phyloP scores from a whole-genome alignment of 2,113 vertebrate genomes.

The Forbesichthys agassizii region DNA sequence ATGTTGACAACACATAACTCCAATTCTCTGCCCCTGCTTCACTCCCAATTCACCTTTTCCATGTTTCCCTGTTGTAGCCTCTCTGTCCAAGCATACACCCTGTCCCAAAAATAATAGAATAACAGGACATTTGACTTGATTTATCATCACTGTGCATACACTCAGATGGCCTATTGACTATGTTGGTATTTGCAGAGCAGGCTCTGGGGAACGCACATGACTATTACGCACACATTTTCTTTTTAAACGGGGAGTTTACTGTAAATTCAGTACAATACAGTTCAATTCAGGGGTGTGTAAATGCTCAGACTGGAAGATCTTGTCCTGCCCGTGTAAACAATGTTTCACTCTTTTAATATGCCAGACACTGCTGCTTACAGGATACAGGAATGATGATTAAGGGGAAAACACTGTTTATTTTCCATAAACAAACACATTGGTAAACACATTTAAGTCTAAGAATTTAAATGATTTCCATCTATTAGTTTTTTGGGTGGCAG shows the following conservation, averaged over 20 bases:
- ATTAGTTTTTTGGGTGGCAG: conserved; percentile 17
- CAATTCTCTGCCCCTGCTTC: neutral
- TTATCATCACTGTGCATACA: conserved; percentile 26
- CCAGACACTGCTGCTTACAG: conserved; percentile 12
- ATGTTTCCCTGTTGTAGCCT: conserved; percentile 7
- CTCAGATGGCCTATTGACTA: conserved; percentile 23
- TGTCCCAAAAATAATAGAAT: conserved; percentile 45
- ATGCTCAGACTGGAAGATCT: conserved; percentile 21
- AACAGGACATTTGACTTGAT: conserved; percentile 36
- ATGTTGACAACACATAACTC: neutral
- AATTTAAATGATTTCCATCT: neutral
- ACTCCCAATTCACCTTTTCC: neutral
- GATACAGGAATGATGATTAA: conserved; percentile 9
- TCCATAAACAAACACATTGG: conserved; percentile 25
- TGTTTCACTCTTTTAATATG: conserved; percentile 28
- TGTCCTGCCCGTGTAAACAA: conserved; percentile 51
- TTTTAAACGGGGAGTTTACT: conserved; percentile 42
- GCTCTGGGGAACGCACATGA: conserved; percentile 32
- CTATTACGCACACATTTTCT: conserved; percentile 25
- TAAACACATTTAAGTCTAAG: conserved; percentile 14
- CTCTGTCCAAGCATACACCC: conserved; percentile 18
- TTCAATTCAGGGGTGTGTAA: conserved; percentile 33
- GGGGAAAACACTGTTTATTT: conserved; percentile 38
- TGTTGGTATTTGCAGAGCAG: conserved; percentile 48
- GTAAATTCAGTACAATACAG: conserved; percentile 21